Base-by-base conservation (phyloP, 1,140 invertebrate genomes). In the Drosophila lini region DNA sequence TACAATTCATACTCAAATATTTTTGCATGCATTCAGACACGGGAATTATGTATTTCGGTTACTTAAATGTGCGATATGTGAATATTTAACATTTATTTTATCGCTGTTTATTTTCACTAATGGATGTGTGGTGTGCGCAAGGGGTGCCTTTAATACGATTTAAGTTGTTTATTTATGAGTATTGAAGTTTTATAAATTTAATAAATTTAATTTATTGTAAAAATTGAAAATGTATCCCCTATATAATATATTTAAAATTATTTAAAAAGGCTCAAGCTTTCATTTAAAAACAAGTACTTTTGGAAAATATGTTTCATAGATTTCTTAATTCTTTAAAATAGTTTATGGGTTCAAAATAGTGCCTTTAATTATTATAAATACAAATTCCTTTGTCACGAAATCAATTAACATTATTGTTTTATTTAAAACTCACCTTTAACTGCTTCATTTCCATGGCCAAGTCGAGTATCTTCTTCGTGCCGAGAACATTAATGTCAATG, bases 391-490 rank as follows among this genome's bases (percentile, higher is more conserved):
- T 19, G 11, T 36, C 32, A 22, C 1, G 11, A 15, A 50, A 15
- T 36, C 3, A 15, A 9, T 53, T 50, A 11, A 0, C 9, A 53
- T 36, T 53, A 15, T 19, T 47, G 16, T 36, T 19, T 38, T 2
- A 11, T 32, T 40, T 3, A 10, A 15, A 59, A 38, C 78, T 92
- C 91, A 95, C 95, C 93, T 95, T 95, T 5, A 96, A 92, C 73
- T 95, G 93, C 59, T 93, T 93, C 93, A 96, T 95, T 88, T 95
- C 93, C 90, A 94, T 94, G 9, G 94, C 94, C 34, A 96, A 92
- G 41, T 94, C 84, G 5, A 96, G 61, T 28, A 96, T 84, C 41
- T 94, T 93, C 70, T 94, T 94, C 0, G 94, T 95, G 10, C 94
- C 94, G 55, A 93, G 92, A 2, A 95, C 93, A 78, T 96, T 96